Percentiles rank a stretch among this genome's conserved stretches.
Evolutionary conservation across 2,797 vertebrate species (phyloP).

Genomic region (Natrix natrix): DNA sequence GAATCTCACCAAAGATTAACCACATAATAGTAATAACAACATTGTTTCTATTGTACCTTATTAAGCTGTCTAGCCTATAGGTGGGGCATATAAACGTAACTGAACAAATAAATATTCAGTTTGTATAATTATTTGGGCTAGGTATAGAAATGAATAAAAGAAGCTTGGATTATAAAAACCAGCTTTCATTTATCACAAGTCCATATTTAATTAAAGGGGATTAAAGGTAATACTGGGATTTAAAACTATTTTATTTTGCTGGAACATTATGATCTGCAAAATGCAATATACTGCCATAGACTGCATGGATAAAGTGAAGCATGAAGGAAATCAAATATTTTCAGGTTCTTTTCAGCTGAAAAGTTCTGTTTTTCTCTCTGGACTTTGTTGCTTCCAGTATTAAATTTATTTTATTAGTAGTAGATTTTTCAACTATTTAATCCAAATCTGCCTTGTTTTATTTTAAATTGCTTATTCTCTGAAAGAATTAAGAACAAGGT

Average conservation of each 20-base stretch:
- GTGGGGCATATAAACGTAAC: not conserved
- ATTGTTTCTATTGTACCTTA: not conserved
- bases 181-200: not conserved
- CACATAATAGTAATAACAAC: not conserved
- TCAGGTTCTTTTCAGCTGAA: not conserved
- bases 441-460: not conserved
- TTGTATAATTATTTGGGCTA: not conserved
- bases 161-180: not conserved
- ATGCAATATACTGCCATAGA: not conserved
- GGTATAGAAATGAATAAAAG: not conserved
- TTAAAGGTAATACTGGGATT: not conserved
- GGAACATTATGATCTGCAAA: not conserved
- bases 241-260: not conserved
- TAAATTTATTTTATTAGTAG: not conserved
- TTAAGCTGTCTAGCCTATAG: not conserved
- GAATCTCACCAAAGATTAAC: no score
- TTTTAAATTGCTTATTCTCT: not conserved
- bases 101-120: not conserved
- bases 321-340: not conserved
- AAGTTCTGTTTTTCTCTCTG: not conserved
- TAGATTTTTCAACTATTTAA: not conserved
- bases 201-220: not conserved
- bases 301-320: not conserved
- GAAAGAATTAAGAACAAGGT: not conserved
- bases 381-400: not conserved